phyloP scores from a whole-genome alignment of 53 echinoderm and acorn worm genomes.

The Patiria pectinifera region DNA sequence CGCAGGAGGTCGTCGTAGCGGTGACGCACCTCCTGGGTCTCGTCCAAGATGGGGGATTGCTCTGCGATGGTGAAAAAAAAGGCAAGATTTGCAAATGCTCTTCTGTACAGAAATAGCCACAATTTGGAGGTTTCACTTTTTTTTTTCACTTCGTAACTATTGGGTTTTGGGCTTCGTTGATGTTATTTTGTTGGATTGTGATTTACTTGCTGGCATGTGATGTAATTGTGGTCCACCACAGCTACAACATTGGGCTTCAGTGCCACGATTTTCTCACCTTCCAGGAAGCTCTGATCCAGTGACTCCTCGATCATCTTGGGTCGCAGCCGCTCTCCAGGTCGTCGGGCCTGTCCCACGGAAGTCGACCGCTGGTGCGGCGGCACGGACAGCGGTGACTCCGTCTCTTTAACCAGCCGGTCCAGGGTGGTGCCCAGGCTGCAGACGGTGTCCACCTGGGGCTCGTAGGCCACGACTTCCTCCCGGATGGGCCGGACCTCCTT shows the following conservation, averaged over 20 bases:
- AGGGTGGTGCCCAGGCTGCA: constrained; percentile 76
- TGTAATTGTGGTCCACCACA: neutral
- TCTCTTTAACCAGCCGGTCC: constrained; percentile 79
- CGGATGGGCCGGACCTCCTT: constrained; percentile 84
- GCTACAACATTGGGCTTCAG: neutral
- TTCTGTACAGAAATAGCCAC: no score
- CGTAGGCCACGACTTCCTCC: constrained; percentile 84
- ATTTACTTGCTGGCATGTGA: neutral
- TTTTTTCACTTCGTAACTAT: no score
- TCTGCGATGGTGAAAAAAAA: constrained; percentile 36
- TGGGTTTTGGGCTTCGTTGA: no score
- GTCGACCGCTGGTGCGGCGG: constrained; percentile 89
- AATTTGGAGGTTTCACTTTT: no score
- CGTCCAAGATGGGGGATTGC: constrained; percentile 74
- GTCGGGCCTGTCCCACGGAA: constrained; percentile 67
- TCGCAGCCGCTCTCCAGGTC: constrained; percentile 74
- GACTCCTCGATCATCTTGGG: constrained; percentile 72
- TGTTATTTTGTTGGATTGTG: neutral
- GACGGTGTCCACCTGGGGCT: constrained; percentile 78
- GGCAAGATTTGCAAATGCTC: neutral
- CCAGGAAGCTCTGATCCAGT: constrained; percentile 78
- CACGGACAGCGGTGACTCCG: constrained; percentile 77
- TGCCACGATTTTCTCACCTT: constrained; percentile 6
- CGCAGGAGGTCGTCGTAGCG: constrained; percentile 84
- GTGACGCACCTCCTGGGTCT: constrained; percentile 72